Evolutionary conservation across 2,113 vertebrate species (phyloP).

Genomic region (Macaca nemestrina): DNA sequence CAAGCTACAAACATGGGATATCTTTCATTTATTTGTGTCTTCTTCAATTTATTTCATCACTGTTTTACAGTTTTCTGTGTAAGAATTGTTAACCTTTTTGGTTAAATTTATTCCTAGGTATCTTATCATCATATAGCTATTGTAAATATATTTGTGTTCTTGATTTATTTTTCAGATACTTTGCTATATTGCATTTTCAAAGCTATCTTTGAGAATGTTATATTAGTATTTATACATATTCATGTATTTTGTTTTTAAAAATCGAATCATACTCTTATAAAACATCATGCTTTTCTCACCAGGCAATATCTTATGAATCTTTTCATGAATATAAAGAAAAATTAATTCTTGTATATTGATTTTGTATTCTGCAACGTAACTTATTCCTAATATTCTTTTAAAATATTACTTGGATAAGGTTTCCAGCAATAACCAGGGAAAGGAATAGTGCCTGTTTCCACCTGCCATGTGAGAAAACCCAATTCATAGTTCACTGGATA

Average conservation of each 20-base stretch:
- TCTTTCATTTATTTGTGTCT: too few species aligned
- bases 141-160: neutral
- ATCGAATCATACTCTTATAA: conserved; percentile 32
- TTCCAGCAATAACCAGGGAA: neutral
- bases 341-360: neutral
- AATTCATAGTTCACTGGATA: neutral
- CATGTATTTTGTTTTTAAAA: conserved; percentile 41
- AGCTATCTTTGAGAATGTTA: conserved; percentile 40
- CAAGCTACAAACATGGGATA: too few species aligned
- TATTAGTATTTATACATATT: conserved; percentile 49
- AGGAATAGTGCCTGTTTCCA: neutral
- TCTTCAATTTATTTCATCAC: too few species aligned
- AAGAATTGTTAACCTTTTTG: neutral
- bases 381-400: neutral
- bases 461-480: neutral
- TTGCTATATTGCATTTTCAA: conserved; percentile 14
- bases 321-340: conserved; percentile 1
- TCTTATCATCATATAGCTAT: neutral
- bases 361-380: neutral
- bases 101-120: neutral
- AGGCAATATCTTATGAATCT: conserved; percentile 27
- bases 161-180: neutral
- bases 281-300: conserved; percentile 37
- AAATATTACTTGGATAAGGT: neutral
- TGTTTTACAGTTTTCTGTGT: neutral